Base-by-base conservation (phyloP, 92 coral and sea anemone genomes). In the Porites evermanni region DNA sequence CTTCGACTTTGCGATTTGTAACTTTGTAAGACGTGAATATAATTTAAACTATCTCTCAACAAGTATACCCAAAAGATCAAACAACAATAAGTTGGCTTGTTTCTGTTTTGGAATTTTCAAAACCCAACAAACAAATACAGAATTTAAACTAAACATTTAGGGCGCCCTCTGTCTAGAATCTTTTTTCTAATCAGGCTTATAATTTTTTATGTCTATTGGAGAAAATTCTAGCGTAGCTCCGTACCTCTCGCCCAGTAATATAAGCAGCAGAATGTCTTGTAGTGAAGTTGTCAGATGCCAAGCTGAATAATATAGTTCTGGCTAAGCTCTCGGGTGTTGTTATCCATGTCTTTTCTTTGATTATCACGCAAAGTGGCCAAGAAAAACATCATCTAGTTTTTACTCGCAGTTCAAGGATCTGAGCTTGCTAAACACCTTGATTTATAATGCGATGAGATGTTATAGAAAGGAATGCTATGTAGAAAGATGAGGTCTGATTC, bases 231-330 rank as follows among this genome's bases (percentile, higher is more conserved):
- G 47, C 47, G 63, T 65, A 79, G 74, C 16, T 26, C 67, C 74
- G 70, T 63, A 70, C 74, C 18, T 20, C 38, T 66, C n/a, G 47
- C 47, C 47, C 11, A 12, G 44, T 32, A 64, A 64, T n/a, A 29
- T 29, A 26, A 26, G 75, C 76, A 32, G 14, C 74, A 59, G 21
- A 13, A 16, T 16, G 53, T 53, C 51, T 20, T n/a, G 64, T 53
- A 67, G 29, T 29, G 77, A 81, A 81, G 70, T 19, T 81, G 77
- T 70, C 77, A 50, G 58, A 70, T 81, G 54, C 69, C 19, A 81
- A 81, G 70, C 11, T 54, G 77, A 70, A 21, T 59, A 69, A 18
- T 23, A 18, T 17, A 29, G 47, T 67, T 67, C 72, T 26, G 26
- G n/a, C 26, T 67, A 26, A 19, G 21, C 12, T 14, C 61, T 56